A percentile compares a stretch with the other conserved stretches of the same genome.
Conservation (phyloP, 2,888 invertebrate genomes). For the Hirudinaria manillensis region DNA sequence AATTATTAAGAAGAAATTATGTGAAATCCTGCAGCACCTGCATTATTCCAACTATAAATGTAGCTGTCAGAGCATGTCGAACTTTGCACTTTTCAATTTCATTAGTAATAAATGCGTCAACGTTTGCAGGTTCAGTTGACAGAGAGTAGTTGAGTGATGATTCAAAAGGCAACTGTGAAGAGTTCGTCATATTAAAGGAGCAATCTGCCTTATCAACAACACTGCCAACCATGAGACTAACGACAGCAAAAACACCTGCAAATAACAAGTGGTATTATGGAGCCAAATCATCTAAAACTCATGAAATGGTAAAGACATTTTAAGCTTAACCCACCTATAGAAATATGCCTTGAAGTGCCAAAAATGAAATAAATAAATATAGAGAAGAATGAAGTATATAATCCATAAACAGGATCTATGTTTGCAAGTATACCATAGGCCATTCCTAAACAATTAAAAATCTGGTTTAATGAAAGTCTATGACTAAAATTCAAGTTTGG, state of each 20-base stretch:
- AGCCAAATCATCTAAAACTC: not conserved
- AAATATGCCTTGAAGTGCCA: conserved; percentile 81
- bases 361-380: conserved; percentile 77
- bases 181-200: not conserved
- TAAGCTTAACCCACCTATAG: conserved; percentile 64
- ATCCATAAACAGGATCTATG: conserved; percentile 57
- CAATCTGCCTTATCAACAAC: conserved; percentile 57
- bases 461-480: not conserved
- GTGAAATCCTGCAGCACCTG: conserved; percentile 4
- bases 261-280: not conserved
- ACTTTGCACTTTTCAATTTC: conserved; percentile 20
- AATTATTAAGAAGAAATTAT: not conserved
- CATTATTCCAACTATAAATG: conserved; percentile 24
- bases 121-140: not conserved
- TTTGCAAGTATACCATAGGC: conserved; percentile 59
- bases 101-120: not conserved
- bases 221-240: conserved; percentile 83
- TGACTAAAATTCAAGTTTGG: not conserved
- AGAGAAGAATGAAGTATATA: conserved; percentile 87
- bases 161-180: not conserved
- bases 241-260: conserved; percentile 66
- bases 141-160: not conserved
- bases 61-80: conserved; percentile 22
- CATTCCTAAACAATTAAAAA: conserved; percentile 53
- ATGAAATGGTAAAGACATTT: too few relatives aligned